Base-by-base conservation (phyloP, 2,888 invertebrate genomes). In the Cabera pusaria region DNA sequence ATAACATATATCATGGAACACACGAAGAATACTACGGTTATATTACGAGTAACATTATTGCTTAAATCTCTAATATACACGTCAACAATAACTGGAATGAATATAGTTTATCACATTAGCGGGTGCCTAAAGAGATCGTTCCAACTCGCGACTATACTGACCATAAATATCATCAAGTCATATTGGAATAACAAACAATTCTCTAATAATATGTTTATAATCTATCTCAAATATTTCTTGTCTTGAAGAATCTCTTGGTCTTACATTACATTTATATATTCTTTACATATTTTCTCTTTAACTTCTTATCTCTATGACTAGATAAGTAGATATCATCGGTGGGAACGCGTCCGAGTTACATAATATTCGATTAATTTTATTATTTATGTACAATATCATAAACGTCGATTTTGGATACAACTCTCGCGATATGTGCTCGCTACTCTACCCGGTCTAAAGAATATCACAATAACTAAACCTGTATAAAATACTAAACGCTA, bases 51-150 rank as follows among this genome's bases (percentile, higher is more conserved):
- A 45, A 35, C 33, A 38, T 57, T 60, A 63, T 62, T 56, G 59
- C 61, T 62, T 58, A 62, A 44, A 52, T 5, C 32, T 56, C 41
- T 56, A 56, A 37, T 45, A 54, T 48, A 56, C 50, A 55, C 38
- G 40, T 61, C 50, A 57, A 63, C 57, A 56, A 53, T 52, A 58
- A 42, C 20, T 39, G 37, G 37, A 29, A 46, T 34, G 29, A 10
- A 32, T 34, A 39, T 29, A n/a, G 16, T 9, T 9, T 37, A 48
- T 40, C 42, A 48, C 48, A 32, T 37, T 28, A 32, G 18, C 27
- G 29, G 28, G 32, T 23, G 16, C 20, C 20, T 28, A 20, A 6
- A 19, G 18, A 29, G 7, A 19, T 23, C 4, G 1, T n/a, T 8
- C 4, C 11, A 9, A 21, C 35, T 6, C 10, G 19, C 19, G 24